Evolutionary conservation across 2,888 invertebrate genomes (phyloP), one percentile per base, ranked within the genome.

Genomic region (Tetheella fluctuosa): DNA sequence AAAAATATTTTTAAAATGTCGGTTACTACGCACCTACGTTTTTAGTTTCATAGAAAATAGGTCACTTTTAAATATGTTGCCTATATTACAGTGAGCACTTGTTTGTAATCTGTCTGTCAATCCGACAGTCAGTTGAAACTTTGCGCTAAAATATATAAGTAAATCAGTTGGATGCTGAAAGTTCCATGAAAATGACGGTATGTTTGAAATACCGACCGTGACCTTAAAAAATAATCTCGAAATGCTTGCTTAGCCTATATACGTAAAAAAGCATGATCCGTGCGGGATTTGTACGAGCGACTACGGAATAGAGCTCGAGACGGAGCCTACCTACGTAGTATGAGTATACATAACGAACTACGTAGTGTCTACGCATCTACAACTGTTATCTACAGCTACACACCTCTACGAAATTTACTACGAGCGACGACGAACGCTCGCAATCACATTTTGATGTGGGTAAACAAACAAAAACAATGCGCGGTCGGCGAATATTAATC

Each of bases 381-480:
- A 20, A n/a, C 20, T 48, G 42, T 48, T 60, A 53, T 52, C 59
- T 64, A 54, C 52, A 53, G n/a, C 52, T 55, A 58, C 54, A 34
- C 23, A 56, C 52, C 25, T 53, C 15, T 17, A 54, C 54, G 23
- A 30, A 57, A 17, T 25, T 42, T 39, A 48, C 61, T 61, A 64
- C 61, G 61, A 60, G 58, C 37, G 60, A 54, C 56, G 62, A 30
- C 15, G 53, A 48, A 48, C 54, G 54, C 28, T 23, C 20, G 48
- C 59, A 55, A 48, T 59, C 52, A 55, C 48, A 52, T 34, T 34
- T 34, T 34, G 34, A 52, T 52, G 56, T 56, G 81, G 84, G 88
- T 88, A 90, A 86, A 88, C 84, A 89, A 87, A 87, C 83, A 85
- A 85, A 76, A 37, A 55, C 54, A 81, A 66, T 62, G 64, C 62